Conservation (phyloP, 2,888 invertebrate genomes). For the Orthosia gothica region DNA sequence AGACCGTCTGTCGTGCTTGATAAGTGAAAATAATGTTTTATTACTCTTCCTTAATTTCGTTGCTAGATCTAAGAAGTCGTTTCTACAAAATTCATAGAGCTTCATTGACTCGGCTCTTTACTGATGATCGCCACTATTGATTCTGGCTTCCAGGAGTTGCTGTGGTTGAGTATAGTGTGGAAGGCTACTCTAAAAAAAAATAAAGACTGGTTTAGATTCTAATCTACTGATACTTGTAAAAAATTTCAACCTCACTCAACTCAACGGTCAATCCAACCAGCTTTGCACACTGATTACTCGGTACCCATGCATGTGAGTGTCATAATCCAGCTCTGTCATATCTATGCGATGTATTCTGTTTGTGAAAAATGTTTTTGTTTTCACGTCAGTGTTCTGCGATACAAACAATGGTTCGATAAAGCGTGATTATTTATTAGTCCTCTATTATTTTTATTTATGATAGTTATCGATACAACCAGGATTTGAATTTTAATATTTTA, state of each 20-base stretch:
- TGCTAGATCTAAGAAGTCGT: too few relatives aligned
- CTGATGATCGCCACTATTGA: too few relatives aligned
- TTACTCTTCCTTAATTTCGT: too few relatives aligned
- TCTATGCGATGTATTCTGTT: conserved; percentile 18
- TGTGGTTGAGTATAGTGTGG: too few relatives aligned
- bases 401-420: not conserved
- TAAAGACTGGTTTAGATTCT: too few relatives aligned
- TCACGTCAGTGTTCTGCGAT: not conserved
- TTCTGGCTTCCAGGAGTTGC: too few relatives aligned
- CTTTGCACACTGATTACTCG: not conserved
- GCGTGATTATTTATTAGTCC: conserved; percentile 31
- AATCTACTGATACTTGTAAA: not conserved
- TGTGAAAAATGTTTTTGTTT: not conserved
- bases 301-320: not conserved
- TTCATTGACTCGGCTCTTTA: too few relatives aligned
- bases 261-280: not conserved
- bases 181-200: too few relatives aligned
- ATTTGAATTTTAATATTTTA: conserved; percentile 14
- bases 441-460: conserved; percentile 18
- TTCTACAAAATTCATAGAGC: too few relatives aligned
- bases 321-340: not conserved
- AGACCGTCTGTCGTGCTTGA: too few relatives aligned
- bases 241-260: not conserved
- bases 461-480: not conserved
- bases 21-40: too few relatives aligned